Percentiles rank a stretch among this genome's conserved stretches.
phyloP scores from a whole-genome alignment of 2,888 invertebrate genomes.

The Hoplodrina blanda region DNA sequence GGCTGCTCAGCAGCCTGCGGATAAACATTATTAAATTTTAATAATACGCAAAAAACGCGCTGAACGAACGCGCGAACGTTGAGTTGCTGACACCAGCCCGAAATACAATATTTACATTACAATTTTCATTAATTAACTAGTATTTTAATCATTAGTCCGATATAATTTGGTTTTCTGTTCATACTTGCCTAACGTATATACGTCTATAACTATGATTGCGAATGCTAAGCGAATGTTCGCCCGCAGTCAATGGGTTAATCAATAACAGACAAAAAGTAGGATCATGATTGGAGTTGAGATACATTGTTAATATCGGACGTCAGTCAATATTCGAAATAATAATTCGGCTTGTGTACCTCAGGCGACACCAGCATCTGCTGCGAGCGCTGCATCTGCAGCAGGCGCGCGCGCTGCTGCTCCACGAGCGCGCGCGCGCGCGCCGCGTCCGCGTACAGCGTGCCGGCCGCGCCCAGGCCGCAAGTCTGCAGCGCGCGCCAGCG shows the following conservation, averaged over 20 bases:
- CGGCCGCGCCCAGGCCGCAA: slow-evolving; percentile 65
- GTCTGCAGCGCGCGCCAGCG: slow-evolving; percentile 62
- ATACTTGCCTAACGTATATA: too few relatives aligned
- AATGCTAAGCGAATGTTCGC: too few relatives aligned
- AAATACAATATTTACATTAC: too few relatives aligned
- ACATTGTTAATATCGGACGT: too few relatives aligned
- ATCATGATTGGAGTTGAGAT: too few relatives aligned
- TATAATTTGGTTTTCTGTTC: background rate
- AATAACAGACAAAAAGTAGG: too few relatives aligned
- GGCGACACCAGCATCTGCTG: slow-evolving; percentile 94
- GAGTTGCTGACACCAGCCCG: too few relatives aligned
- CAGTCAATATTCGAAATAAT: too few relatives aligned
- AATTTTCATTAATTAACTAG: background rate
- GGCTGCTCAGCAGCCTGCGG: slow-evolving; percentile 92
- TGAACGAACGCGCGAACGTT: too few relatives aligned
- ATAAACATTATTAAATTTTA: slow-evolving; percentile 2
- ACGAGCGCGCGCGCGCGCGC: slow-evolving; percentile 88
- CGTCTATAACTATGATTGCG: too few relatives aligned
- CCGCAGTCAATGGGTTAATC: too few relatives aligned
- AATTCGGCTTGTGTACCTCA: slow-evolving; percentile 71
- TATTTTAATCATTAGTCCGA: background rate
- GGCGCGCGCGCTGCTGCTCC: slow-evolving; percentile 92
- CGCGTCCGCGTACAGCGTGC: slow-evolving; percentile 68
- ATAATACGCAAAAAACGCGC: too few relatives aligned
- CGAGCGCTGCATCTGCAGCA: slow-evolving; percentile 95